Percentiles rank a stretch among this genome's conserved stretches.
phyloP scores from a whole-genome alignment of 1,140 invertebrate species.

The Berghia stephanieae region DNA sequence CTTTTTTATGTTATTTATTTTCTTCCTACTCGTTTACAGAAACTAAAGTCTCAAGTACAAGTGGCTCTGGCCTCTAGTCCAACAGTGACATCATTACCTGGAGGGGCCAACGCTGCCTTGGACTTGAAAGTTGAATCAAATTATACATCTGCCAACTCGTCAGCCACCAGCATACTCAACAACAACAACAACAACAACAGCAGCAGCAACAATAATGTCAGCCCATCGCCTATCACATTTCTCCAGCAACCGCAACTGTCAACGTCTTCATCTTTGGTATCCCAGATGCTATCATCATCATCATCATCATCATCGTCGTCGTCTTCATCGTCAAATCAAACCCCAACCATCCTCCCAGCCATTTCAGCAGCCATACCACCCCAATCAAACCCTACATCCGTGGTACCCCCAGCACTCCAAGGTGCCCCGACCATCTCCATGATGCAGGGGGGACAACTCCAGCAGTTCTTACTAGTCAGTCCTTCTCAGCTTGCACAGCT shows the following conservation, averaged over 20 bases:
- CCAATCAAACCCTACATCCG: slow-evolving; percentile 23
- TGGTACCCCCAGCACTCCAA: slow-evolving; percentile 32
- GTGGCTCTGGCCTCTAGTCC: too few relatives aligned
- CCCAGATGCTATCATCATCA: not conserved
- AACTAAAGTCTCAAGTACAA: too few relatives aligned
- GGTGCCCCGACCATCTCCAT: slow-evolving; percentile 32
- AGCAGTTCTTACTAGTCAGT: slow-evolving; percentile 78
- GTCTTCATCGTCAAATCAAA: not conserved
- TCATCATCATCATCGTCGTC: not conserved
- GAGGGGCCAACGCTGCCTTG: too few relatives aligned
- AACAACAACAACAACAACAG: slow-evolving; percentile 7
- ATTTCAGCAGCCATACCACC: slow-evolving; percentile 20
- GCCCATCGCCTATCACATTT: too few relatives aligned
- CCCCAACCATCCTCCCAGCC: not conserved
- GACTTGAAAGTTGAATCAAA: too few relatives aligned
- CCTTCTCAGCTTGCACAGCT: slow-evolving; percentile 68
- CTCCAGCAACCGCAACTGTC: slow-evolving; percentile 14
- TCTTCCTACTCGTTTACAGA: too few relatives aligned
- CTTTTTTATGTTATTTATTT: too few relatives aligned
- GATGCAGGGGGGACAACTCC: slow-evolving; percentile 65
- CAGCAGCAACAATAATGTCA: too few relatives aligned
- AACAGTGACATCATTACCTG: too few relatives aligned
- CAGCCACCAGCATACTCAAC: not conserved
- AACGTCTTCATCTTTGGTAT: not conserved
- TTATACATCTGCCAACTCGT: too few relatives aligned